Base-by-base conservation (phyloP, 2,888 invertebrate species). In the Gastracanthus pulcherrimus region DNA sequence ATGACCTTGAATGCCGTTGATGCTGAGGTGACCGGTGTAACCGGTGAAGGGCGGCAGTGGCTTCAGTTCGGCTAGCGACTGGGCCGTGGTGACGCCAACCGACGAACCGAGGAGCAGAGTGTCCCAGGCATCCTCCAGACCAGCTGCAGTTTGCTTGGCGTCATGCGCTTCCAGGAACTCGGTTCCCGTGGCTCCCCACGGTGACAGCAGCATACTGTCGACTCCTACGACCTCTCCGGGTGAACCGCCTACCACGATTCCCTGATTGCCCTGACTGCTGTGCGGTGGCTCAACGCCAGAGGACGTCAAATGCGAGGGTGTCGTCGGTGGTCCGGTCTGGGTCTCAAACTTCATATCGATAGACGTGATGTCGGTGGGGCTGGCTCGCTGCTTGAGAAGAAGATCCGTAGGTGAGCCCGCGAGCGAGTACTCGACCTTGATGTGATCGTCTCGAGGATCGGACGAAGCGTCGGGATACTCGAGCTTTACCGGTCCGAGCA, bases 1-100 rank as follows among this genome's bases (percentile, higher is more conserved):
- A 90, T 96, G 97, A 1, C 97, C 97, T 74, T 96, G 96, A 87
- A 97, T 97, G 76, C 97, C 97, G 92, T 97, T 97, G 91, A 97
- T 97, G 86, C 96, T 96, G 82, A 97, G 92, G 88, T 97, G 96
- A 0, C 96, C 96, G 23, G 97, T 96, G 92, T 97, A 97, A 36
- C 96, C 96, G 62, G 96, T 96, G 91, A 97, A 97, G 5, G 97
- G 97, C 4, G 97, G 97, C 86, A 97, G 92, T 0, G 96, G 96
- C 89, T 97, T 97, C 84, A 97, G 93, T 89, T 97, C 97, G 45
- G 97, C 96, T 83, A 97, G 93, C 70, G 94, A 95, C 64, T 94
- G 93, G 55, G 94, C 94, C 6, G 93, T 93, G 80, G 92, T 92
- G 3, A 93, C 89, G 58, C 94, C 94, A 36, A 94, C 92, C 26